Evolutionary conservation across 2,797 vertebrate genomes (phyloP), one percentile per base, ranked within the genome.

Genomic region (Xerus rutilus): DNA sequence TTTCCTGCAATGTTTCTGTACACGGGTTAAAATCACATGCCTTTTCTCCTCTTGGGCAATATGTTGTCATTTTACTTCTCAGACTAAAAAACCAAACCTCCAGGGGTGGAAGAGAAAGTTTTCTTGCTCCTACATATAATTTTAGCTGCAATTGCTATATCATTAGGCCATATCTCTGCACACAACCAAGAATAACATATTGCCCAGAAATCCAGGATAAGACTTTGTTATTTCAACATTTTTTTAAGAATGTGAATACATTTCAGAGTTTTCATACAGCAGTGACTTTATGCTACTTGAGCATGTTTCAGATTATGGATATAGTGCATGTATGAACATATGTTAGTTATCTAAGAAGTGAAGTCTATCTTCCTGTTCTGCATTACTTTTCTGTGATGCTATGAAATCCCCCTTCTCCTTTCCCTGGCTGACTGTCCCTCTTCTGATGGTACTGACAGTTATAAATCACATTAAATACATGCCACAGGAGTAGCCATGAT

Each of bases 241-340:
- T 77, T 69, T 39, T 39, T 20, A 10, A 70, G 82, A 93, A 6
- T 23, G 1, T 20, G 12, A 84, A 35, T 73, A 6, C 17, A 52
- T 69, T 69, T 91, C 47, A 62, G 28, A 54, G 28, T 21, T 77
- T n/a, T 14, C 7, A 5, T 7, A 20, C 7, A 5, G 32, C 2
- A 73, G 5, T 20, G 73, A 8, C 49, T 21, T 88, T 62, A 59
- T 39, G 13, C 30, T 65, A 59, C 20, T 1, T 59, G 20, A 84
- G 0, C 32, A 62, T 64, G 21, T 79, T 73, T 90, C 49, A 94
- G 70, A 69, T 45, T 62, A 21, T 25, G 11, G 45, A 54, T 47
- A 0, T 59, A 62, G 78, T 57, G 39, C 30, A 32, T 20, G 3
- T 49, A 9, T 57, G 8, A 30, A 20, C 0, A 0, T 73, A 17